A percentile compares a stretch with the other conserved stretches of the same genome.
Evolutionary conservation across 2,113 vertebrate genomes (phyloP).

Genomic region (Diadophis punctatus): DNA sequence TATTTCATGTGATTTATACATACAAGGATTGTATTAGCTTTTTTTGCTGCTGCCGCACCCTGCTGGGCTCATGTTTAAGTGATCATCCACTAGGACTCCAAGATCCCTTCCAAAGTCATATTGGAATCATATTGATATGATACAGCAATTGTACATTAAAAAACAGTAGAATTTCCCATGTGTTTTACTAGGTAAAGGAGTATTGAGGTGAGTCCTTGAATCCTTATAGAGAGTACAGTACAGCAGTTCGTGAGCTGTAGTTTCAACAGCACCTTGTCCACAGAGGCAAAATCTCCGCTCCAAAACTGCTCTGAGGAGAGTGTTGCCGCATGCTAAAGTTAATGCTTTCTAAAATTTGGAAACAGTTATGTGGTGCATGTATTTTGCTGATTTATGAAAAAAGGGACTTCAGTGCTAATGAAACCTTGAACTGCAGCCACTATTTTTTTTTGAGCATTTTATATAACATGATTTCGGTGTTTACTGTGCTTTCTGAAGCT

Average conservation of each 20-base stretch:
- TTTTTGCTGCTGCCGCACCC: too few species aligned
- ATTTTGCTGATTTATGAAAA: neutral
- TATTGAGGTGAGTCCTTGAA: neutral
- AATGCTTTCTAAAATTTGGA: neutral
- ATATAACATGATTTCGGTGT: neutral
- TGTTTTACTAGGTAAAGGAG: neutral
- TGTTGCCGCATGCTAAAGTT: neutral
- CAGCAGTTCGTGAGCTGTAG: neutral
- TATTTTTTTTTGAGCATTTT: neutral
- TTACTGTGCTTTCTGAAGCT: neutral
- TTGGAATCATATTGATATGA: neutral
- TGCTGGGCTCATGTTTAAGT: too few species aligned
- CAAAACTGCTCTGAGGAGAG: neutral
- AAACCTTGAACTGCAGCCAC: neutral
- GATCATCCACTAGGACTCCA: too few species aligned
- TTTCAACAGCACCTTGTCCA: neutral
- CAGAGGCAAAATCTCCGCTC: neutral
- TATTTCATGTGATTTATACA: too few species aligned
- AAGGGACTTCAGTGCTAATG: neutral
- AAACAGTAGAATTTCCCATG: neutral
- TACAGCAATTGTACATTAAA: neutral
- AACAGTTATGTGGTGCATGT: neutral
- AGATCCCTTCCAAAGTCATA: too few species aligned
- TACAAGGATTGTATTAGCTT: too few species aligned
- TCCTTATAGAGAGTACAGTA: neutral